phyloP scores from a whole-genome alignment of 2,797 vertebrate genomes.

The Sylvia borin region DNA sequence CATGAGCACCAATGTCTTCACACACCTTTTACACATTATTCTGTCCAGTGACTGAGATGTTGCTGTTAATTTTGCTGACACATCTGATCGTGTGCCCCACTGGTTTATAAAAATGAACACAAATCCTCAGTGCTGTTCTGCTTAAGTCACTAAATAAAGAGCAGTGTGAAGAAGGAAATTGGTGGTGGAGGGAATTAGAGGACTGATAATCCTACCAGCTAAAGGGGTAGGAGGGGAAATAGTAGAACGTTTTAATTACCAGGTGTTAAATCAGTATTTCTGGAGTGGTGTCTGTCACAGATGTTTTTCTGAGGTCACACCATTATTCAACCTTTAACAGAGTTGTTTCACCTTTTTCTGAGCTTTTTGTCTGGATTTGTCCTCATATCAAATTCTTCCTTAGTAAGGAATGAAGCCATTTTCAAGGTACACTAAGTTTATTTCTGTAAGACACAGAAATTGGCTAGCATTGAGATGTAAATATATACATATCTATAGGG shows the following conservation, averaged over 20 bases:
- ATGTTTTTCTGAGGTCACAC: not conserved
- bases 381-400: not conserved
- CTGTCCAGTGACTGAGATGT: not conserved
- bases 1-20: not conserved
- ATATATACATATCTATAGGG: not conserved
- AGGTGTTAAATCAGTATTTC: not conserved
- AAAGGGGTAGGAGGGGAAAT: not conserved
- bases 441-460: not conserved
- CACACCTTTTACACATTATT: not conserved
- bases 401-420: not conserved
- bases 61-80: not conserved
- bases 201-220: not conserved
- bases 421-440: not conserved
- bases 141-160: not conserved
- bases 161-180: not conserved
- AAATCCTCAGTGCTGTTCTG: not conserved
- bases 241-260: not conserved
- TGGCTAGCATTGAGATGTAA: not conserved
- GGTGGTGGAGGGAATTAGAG: not conserved
- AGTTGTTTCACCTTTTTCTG: not conserved
- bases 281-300: not conserved
- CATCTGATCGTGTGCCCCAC: fast-evolving
- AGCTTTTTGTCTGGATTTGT: not conserved
- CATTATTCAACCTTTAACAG: not conserved
- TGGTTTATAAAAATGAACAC: not conserved